These are phyloP conservation scores for Trichonephila clavipes DNA, from an alignment of 1,140 invertebrate genomes.

Conservation along the genomic window DNA sequence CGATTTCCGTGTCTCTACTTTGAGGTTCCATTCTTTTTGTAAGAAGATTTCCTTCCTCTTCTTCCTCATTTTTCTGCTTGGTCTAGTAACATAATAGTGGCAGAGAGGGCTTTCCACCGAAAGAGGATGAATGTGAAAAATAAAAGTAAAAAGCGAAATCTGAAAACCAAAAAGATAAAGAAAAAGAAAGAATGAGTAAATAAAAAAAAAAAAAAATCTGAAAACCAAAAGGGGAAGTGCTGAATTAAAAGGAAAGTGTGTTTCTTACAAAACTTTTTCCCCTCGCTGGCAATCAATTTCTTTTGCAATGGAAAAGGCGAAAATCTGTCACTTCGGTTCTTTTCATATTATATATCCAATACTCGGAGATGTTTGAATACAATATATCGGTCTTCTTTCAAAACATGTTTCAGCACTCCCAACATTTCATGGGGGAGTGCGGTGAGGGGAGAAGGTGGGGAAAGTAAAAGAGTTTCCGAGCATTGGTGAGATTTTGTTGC, in stretches of 20 bases:
- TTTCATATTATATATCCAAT: constrained; percentile 71
- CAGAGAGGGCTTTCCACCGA: not conserved
- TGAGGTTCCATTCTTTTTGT: not conserved
- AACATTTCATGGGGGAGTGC: not conserved
- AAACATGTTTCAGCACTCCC: constrained; percentile 67
- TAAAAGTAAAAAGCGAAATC: constrained; percentile 12
- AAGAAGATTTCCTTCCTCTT: not conserved
- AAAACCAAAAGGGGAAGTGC: constrained; percentile 45
- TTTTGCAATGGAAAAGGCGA: constrained; percentile 48
- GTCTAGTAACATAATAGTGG: constrained; percentile 61
- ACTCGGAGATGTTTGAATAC: constrained; percentile 62
- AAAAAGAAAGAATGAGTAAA: not conserved
- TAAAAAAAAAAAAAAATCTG: not conserved
- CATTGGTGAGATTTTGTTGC: constrained; percentile 24
- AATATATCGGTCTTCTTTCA: constrained; percentile 66
- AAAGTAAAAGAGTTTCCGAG: constrained; percentile 36
- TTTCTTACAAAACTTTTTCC: constrained; percentile 58
- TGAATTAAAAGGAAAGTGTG: constrained; percentile 70
- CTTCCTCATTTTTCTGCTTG: constrained; percentile 52
- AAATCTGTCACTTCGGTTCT: constrained; percentile 63
- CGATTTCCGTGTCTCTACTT: constrained; percentile 55
- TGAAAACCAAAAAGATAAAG: constrained; percentile 33
- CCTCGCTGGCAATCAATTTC: constrained; percentile 61
- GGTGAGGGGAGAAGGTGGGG: not conserved
- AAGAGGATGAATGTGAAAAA: not conserved